Base-by-base conservation (phyloP, 2,113 vertebrate genomes). In the Sorex fumeus region DNA sequence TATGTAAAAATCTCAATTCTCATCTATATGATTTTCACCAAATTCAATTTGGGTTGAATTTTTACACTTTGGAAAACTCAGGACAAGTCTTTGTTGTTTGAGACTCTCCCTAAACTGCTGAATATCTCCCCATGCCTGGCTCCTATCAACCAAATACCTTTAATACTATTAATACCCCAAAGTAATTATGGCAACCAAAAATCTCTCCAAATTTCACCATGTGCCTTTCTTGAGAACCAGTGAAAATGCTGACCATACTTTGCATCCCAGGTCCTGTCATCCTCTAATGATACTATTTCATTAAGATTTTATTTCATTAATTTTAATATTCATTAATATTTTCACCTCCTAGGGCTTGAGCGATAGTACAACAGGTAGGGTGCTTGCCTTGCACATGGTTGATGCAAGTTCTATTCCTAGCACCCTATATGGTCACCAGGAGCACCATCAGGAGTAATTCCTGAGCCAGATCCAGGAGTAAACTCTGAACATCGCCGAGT, bases 1-100 rank as follows among this genome's bases (percentile, higher is more conserved):
- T 40, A 60, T 62, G n/a, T 71, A 90, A 84, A 90, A 83, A 62
- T 25, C 34, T 70, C 27, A 45, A 81, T 87, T 67, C n/a, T 19
- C 75, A 19, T 53, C 28, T 71, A 23, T 78, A n/a, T 83, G 43
- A 57, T 75, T 81, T 53, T 50, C 19, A 71, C 18, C 6, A 60
- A 30, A 40, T 40, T 40, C 28, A 12, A 45, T 25, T 2, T 90
- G 79, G 69, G 45, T 47, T 92, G 87, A 30, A 60, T 67, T 53
- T 32, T 25, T 82, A 82, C 45, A 13, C 12, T 32, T 7, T 8
- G 64, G 89, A 92, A 23, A 28, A 67, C 6, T 43, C 30, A 75
- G 53, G 40, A 21, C 8, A 79, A 9, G 19, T 53, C n/a, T 69
- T 71, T 62, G 76, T 50, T 32, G 13, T 50, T 57, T 0, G 11